phyloP scores from a whole-genome alignment of 2,888 invertebrate species.

The Dione juno region DNA sequence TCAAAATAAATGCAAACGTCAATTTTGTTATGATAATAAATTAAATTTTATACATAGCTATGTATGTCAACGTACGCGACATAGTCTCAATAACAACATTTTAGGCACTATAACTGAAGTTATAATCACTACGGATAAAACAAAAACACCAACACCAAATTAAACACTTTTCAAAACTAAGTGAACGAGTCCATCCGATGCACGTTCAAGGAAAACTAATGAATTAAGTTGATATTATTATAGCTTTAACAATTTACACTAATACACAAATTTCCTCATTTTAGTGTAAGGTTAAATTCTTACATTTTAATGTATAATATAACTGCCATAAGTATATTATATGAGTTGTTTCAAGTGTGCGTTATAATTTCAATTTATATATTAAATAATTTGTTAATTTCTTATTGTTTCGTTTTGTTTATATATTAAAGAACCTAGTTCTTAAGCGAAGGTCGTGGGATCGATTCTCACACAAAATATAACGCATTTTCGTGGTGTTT shows the following conservation, averaged over 20 bases:
- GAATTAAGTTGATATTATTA: constrained; percentile 38
- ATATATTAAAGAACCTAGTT: too few relatives aligned
- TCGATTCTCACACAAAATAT: too few relatives aligned
- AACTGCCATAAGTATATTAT: neutral
- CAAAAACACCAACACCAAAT: neutral
- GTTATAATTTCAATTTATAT: too few relatives aligned
- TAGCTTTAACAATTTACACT: constrained; percentile 19
- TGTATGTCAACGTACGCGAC: constrained; percentile 21
- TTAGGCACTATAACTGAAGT: neutral
- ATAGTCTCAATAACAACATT: constrained; percentile 10
- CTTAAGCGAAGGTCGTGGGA: too few relatives aligned
- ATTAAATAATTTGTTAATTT: too few relatives aligned
- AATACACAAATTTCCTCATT: constrained; percentile 31
- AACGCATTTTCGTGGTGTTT: too few relatives aligned
- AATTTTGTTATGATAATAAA: neutral
- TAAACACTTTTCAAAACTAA: constrained; percentile 1
- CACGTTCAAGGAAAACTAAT: constrained; percentile 60
- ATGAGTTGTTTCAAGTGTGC: neutral
- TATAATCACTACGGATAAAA: neutral
- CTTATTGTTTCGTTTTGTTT: too few relatives aligned
- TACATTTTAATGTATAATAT: neutral
- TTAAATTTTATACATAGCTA: neutral
- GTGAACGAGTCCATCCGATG: constrained; percentile 44
- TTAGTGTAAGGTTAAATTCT: constrained; percentile 10
- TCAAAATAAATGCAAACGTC: neutral